Percentiles rank a stretch among this genome's conserved stretches.
phyloP scores from a whole-genome alignment of 2,888 invertebrate genomes.

The Drosophila aldrichi region DNA sequence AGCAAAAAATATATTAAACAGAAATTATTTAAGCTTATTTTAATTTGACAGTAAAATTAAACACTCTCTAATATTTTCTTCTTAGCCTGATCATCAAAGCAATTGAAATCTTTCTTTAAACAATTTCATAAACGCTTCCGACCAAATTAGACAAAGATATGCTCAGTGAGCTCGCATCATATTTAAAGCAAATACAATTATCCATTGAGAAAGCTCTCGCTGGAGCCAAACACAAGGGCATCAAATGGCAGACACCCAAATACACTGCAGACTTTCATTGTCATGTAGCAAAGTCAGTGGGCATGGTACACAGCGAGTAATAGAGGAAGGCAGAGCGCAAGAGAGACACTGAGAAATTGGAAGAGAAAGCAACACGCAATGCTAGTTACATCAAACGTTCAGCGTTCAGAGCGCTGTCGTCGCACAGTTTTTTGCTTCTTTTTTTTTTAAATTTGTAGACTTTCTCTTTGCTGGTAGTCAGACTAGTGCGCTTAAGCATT shows the following conservation, averaged over 20 bases:
- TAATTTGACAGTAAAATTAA: too few relatives aligned
- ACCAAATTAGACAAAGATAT: background rate
- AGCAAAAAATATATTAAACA: too few relatives aligned
- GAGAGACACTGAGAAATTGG: slow-evolving; percentile 9
- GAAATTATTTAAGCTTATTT: too few relatives aligned
- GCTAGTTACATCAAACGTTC: slow-evolving; percentile 46
- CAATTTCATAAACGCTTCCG: too few relatives aligned
- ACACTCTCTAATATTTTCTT: too few relatives aligned
- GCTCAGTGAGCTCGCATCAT: background rate
- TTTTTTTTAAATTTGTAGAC: slow-evolving; percentile 60
- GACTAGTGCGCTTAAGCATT: slow-evolving; percentile 76
- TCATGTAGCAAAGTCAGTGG: slow-evolving; percentile 71
- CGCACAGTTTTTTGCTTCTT: slow-evolving; percentile 42
- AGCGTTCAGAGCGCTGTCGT: slow-evolving; percentile 57
- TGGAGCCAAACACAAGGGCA: slow-evolving; percentile 19
- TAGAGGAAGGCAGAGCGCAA: slow-evolving; percentile 24
- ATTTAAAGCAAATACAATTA: slow-evolving; percentile 2
- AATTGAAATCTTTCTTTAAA: background rate
- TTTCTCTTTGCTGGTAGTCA: slow-evolving; percentile 45
- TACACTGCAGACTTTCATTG: slow-evolving; percentile 73
- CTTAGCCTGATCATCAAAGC: background rate
- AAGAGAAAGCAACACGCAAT: slow-evolving; percentile 56
- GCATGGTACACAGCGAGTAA: slow-evolving; percentile 12
- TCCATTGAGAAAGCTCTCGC: background rate
- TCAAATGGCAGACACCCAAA: slow-evolving; percentile 36